Evolutionary conservation across 2,113 vertebrate genomes (phyloP), one percentile per base, ranked within the genome.

Genomic region (Tauraco erythrolophus): DNA sequence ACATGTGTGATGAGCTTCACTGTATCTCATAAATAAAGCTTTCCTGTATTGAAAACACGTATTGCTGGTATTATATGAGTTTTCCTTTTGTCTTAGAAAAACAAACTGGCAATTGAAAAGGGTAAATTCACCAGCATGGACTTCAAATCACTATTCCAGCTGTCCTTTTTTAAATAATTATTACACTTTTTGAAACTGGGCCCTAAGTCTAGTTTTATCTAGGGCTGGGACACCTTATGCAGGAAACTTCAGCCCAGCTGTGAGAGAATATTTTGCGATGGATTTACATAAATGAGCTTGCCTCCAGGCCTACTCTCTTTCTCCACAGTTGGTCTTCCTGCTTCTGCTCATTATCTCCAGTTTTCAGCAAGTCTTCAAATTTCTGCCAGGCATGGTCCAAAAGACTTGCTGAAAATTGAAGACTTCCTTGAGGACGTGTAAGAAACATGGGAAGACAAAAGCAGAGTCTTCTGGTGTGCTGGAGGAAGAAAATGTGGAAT

Each of bases 231-330:
- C 28, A 78, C 62, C 50, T 81, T 62, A 79, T 17, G 14, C 37
- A 80, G 66, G 28, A 45, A 91, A 65, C 24, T 51, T 84, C 54
- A 88, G 58, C 30, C 60, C 37, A 92, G 21, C 71, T 88, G 71
- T 37, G 79, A 35, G 66, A 93, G 65, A 95, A 79, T 5, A 75
- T 92, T 93, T 97, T 89, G 70, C 25, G 84, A 51, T 25, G 35
- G 41, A 89, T 94, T 92, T 91, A 54, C 83, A 85, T 93, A 94
- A 94, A 92, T 45, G 35, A 92, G 19, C 37, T 91, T 94, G 75
- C 79, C 82, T 92, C 41, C 83, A 86, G 76, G 50, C 62, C 58
- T 48, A 9, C 58, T 92, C 41, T 84, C 27, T 82, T 70, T 90
- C 91, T 85, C n/a, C 83, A 70, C 60, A 69, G 78, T 61, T 0